These are phyloP conservation scores for Etheostoma cragini DNA, from an alignment of 2,113 vertebrate genomes.

Conservation along the genomic window DNA sequence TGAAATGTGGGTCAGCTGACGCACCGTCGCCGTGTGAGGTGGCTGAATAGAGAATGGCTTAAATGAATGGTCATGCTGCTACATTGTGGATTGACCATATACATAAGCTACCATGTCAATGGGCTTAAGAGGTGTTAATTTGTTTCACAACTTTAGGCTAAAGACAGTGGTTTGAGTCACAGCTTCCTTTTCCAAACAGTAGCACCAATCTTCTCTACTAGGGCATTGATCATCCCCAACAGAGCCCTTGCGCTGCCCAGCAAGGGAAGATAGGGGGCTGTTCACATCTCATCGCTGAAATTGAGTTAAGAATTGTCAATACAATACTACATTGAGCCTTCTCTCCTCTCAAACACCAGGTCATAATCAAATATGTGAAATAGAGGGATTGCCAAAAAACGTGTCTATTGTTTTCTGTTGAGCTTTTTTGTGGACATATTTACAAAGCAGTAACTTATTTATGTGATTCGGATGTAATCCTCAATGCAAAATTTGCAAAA, in stretches of 20 bases:
- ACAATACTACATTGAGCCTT: neutral
- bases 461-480: neutral
- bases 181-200: constrained; percentile 76
- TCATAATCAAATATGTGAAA: constrained; percentile 5
- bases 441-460: neutral
- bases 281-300: neutral
- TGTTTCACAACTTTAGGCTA: constrained; percentile 75
- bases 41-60: constrained; percentile 38
- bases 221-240: constrained; percentile 53
- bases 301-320: neutral
- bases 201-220: constrained; percentile 55
- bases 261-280: constrained; percentile 20
- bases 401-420: neutral
- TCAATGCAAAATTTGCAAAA: neutral
- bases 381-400: neutral
- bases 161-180: constrained; percentile 65
- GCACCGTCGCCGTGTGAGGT: constrained; percentile 13
- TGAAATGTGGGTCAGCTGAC: constrained; percentile 69
- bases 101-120: constrained; percentile 32
- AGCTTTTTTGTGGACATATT: neutral
- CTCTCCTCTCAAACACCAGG: neutral
- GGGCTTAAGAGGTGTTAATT: constrained; percentile 70
- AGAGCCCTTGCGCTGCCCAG: constrained; percentile 37
- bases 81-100: constrained; percentile 28
- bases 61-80: constrained; percentile 40